These are phyloP conservation scores for Mastomys coucha DNA, from an alignment of 2,113 vertebrate genomes.

Conservation along the genomic window DNA sequence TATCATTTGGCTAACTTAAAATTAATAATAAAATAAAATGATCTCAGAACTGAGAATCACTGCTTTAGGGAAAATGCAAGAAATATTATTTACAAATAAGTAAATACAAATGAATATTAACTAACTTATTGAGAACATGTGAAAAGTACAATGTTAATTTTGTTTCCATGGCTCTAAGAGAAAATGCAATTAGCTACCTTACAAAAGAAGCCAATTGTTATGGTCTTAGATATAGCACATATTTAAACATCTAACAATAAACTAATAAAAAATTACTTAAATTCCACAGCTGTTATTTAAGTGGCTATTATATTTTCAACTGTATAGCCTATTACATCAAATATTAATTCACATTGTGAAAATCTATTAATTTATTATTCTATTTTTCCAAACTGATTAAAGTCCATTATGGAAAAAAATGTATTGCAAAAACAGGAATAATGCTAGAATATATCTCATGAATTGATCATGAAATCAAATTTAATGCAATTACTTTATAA, in stretches of 20 bases:
- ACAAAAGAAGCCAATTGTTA: too few species aligned
- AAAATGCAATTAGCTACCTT: not conserved
- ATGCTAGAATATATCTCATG: conserved; percentile 46
- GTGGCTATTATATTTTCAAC: not conserved
- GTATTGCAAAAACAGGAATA: not conserved
- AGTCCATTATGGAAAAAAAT: not conserved
- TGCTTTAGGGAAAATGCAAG: not conserved
- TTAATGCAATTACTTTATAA: not conserved
- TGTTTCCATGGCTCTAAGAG: not conserved
- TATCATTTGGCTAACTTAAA: not conserved
- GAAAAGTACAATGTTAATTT: not conserved
- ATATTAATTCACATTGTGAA: not conserved
- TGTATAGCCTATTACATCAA: not conserved
- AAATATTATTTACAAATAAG: not conserved
- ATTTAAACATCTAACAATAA: not conserved
- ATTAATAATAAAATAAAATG: not conserved
- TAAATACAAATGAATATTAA: not conserved
- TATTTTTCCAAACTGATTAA: not conserved
- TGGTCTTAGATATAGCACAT: too few species aligned
- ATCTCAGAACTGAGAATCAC: not conserved
- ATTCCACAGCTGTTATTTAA: not conserved
- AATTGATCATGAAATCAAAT: conserved; percentile 63
- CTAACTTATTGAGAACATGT: not conserved
- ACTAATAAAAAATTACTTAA: not conserved
- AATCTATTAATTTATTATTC: not conserved